phyloP scores from a whole-genome alignment of 2,113 vertebrate species.

The Urocitellus parryii region DNA sequence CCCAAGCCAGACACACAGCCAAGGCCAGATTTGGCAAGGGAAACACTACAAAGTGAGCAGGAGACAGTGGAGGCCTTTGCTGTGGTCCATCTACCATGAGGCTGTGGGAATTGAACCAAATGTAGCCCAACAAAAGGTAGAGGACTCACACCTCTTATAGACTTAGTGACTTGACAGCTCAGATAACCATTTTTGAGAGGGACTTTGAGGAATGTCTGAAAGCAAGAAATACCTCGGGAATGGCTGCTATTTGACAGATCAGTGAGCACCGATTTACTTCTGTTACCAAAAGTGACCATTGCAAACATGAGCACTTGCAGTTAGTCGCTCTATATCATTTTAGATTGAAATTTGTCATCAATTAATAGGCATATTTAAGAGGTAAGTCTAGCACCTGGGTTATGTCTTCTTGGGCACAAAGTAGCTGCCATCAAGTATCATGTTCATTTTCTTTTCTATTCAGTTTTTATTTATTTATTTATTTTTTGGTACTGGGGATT shows the following conservation, averaged over 20 bases:
- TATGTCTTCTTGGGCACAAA: background rate
- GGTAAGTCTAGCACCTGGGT: background rate
- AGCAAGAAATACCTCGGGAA: background rate
- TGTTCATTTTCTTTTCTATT: background rate
- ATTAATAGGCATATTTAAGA: background rate
- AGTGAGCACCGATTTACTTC: background rate
- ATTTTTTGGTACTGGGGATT: no score
- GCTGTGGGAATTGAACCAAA: background rate
- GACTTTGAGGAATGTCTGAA: background rate
- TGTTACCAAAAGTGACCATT: background rate
- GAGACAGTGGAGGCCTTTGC: background rate
- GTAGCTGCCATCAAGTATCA: background rate
- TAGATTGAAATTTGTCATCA: background rate
- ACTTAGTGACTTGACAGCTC: background rate
- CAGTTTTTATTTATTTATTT: background rate
- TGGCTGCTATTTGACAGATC: background rate
- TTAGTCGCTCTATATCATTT: background rate
- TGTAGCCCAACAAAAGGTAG: background rate
- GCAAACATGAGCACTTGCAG: background rate
- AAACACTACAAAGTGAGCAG: background rate
- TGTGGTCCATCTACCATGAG: rapidly evolving
- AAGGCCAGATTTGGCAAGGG: background rate
- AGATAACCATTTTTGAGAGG: background rate
- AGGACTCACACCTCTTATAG: no score
- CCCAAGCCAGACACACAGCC: background rate